Evolutionary conservation across 2,113 vertebrate genomes (phyloP).

Genomic region (Pao palembangensis): DNA sequence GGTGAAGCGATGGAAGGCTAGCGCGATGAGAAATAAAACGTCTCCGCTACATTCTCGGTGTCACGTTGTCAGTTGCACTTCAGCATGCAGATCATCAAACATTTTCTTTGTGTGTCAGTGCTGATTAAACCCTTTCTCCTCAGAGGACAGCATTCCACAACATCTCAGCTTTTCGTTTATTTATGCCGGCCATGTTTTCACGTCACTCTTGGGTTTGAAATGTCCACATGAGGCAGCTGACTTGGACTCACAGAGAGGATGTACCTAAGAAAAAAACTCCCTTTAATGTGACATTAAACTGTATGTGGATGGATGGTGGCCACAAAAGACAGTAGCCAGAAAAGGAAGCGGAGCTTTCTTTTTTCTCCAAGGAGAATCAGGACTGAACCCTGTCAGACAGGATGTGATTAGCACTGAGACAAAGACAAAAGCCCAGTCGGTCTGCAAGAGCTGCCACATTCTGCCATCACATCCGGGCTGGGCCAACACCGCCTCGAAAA

Average conservation of each 20-base stretch:
- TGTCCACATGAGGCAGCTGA: no score
- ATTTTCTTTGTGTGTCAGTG: no score
- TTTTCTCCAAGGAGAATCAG: conserved; percentile 46
- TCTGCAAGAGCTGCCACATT: conserved; percentile 17
- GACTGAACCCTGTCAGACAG: conserved; percentile 48
- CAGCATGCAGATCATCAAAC: not conserved
- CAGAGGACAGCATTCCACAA: not conserved
- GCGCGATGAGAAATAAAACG: not conserved
- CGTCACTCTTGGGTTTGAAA: no score
- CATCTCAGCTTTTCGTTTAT: no score
- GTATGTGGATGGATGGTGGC: conserved; percentile 45
- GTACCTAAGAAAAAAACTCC: conserved; percentile 13
- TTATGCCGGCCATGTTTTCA: no score
- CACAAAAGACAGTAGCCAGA: conserved; percentile 8
- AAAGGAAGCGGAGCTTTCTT: conserved; percentile 2
- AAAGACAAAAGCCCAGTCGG: conserved; percentile 10
- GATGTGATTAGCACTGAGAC: conserved; percentile 38
- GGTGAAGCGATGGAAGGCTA: not conserved
- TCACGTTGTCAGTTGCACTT: not conserved
- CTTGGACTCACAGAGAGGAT: conserved; percentile 23
- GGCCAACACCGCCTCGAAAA: conserved; percentile 20
- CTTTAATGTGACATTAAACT: conserved; percentile 31
- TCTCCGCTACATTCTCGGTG: conserved; percentile 1
- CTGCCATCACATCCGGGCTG: conserved; percentile 16
- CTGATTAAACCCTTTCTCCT: not conserved